phyloP scores from a whole-genome alignment of 2,888 invertebrate genomes.

The Arenicola marina region DNA sequence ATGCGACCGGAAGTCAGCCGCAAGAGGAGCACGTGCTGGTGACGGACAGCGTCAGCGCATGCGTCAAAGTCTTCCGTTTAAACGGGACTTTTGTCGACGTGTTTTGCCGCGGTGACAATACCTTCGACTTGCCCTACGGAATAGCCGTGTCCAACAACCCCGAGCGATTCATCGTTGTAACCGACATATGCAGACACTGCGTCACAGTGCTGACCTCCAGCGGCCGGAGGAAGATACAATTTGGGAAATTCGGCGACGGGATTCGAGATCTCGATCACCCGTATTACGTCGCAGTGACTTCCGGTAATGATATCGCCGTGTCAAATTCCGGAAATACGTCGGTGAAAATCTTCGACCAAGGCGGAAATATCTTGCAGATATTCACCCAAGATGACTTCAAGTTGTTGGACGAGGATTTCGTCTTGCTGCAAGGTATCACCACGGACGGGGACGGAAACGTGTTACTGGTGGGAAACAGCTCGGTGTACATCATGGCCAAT shows the following conservation, averaged over 20 bases:
- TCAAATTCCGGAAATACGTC: conserved; percentile 54
- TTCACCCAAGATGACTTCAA: conserved; percentile 47
- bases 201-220: conserved; percentile 45
- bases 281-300: conserved; percentile 50
- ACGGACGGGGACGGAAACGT: conserved; percentile 51
- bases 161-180: conserved; percentile 44
- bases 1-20: too few relatives aligned
- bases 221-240: conserved; percentile 42
- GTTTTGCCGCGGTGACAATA: conserved; percentile 35
- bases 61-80: conserved; percentile 47
- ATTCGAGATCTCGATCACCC: conserved; percentile 51
- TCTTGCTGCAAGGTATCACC: conserved; percentile 47
- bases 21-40: conserved; percentile 43
- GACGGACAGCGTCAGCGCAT: conserved; percentile 54
- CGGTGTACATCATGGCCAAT: conserved; percentile 49
- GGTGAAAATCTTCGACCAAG: conserved; percentile 53
- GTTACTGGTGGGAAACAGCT: conserved; percentile 49
- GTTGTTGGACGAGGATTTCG: conserved; percentile 41
- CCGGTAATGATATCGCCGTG: conserved; percentile 49
- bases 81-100: conserved; percentile 42
- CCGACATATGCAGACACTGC: conserved; percentile 52
- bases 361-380: conserved; percentile 44
- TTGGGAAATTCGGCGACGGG: conserved; percentile 50
- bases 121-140: conserved; percentile 51
- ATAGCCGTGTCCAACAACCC: conserved; percentile 43